Base-by-base conservation (phyloP, 92 coral and sea anemone species). In the Parazoanthus swiftii region DNA sequence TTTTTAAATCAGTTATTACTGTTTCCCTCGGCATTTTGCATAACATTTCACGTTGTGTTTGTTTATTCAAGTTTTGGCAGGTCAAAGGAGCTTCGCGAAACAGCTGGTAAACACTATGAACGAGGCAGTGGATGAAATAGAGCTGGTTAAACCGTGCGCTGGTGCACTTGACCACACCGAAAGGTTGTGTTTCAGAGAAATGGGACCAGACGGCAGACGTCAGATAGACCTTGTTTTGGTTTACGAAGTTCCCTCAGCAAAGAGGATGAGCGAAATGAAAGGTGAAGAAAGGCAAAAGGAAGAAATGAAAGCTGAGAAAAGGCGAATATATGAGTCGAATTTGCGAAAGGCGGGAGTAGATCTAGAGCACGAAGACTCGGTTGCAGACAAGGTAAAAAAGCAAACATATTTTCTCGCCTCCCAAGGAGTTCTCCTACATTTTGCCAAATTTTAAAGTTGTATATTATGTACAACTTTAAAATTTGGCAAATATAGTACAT, bases 181-280 rank as follows among this genome's bases (percentile, higher is more conserved):
- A 2, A 51, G 83, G 83, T 43, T 25, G 83, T 79, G 54, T 36
- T 79, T 79, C 56, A 63, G 83, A n/a, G 83, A 79, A 51, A 29
- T 48, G 35, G 83, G 83, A 3, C 43, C 68, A 0, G 83, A 79
- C 0, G 83, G 83, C 11, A 50, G 54, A 29, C 68, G 83, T 10
- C 83, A 79, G 56, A 79, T 79, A 23, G 83, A 79, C 21, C 83
- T 79, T 51, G 83, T 79, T 26, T 54, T 79, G 63, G 83, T 54
- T 14, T 79, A 79, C 50, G 70, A 79, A 39, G 37, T 79, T 14
- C 68, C 21, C 3, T 51, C 43, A 10, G 20, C 38, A 29, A 66
- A 79, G 18, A 50, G 56, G 68, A 51, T 79, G 83, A 50, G 56
- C 54, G 70, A 35, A 20, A 75, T 75, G 79, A 39, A 75, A 15